phyloP scores from a whole-genome alignment of 2,797 vertebrate species.

The Ctenopoma multispine region DNA sequence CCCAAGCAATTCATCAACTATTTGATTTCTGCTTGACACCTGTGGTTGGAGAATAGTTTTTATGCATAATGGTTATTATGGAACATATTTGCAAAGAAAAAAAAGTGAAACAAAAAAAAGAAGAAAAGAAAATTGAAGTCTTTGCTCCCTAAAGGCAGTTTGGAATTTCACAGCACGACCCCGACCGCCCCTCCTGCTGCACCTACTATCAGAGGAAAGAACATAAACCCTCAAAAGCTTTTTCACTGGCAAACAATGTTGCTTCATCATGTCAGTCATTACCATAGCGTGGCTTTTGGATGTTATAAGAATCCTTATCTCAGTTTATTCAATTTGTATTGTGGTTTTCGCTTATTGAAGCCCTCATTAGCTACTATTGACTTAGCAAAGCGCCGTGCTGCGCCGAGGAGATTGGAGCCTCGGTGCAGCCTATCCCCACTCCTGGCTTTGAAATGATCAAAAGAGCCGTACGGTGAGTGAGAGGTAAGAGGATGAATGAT shows the following conservation, averaged over 20 bases:
- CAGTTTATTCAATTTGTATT: constrained; percentile 73
- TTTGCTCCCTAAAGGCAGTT: constrained; percentile 42
- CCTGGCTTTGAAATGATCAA: constrained; percentile 72
- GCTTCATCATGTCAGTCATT: constrained; percentile 65
- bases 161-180: constrained; percentile 53
- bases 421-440: constrained; percentile 48
- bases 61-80: constrained; percentile 73
- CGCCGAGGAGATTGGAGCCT: constrained; percentile 32
- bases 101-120: constrained; percentile 31
- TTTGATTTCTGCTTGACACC: constrained; percentile 74
- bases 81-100: constrained; percentile 62
- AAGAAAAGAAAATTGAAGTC: constrained; percentile 32
- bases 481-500: constrained; percentile 66
- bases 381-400: constrained; percentile 57
- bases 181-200: constrained; percentile 43
- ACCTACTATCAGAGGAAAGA: constrained; percentile 40
- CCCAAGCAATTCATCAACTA: constrained; percentile 72
- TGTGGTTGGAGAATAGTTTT: constrained; percentile 71
- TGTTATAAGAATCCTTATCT: constrained; percentile 68
- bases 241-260: constrained; percentile 66
- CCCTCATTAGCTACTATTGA: constrained; percentile 79
- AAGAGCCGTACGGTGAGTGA: constrained; percentile 49
- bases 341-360: constrained; percentile 55
- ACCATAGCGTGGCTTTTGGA: constrained; percentile 57
- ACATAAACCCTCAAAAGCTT: constrained; percentile 61